phyloP scores from a whole-genome alignment of 2,888 invertebrate genomes.

The Mesochorus sp. region DNA sequence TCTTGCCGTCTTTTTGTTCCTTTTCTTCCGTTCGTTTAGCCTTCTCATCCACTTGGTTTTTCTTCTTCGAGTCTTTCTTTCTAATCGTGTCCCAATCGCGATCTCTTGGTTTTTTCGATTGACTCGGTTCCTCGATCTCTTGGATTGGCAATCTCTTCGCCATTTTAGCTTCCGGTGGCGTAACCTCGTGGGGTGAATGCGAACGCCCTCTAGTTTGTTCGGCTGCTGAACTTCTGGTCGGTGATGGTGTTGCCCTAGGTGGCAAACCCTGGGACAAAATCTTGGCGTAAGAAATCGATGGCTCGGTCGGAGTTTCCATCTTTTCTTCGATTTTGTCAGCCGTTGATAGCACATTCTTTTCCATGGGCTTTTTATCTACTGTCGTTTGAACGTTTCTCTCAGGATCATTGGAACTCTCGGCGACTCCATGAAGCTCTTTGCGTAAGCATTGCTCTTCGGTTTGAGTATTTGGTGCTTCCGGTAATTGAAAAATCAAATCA shows the following conservation, averaged over 20 bases:
- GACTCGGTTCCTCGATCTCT: constrained; percentile 24
- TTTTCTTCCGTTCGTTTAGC: constrained; percentile 60
- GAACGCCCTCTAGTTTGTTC: constrained; percentile 60
- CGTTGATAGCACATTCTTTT: background rate
- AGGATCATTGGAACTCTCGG: background rate
- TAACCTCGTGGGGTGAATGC: constrained; percentile 67
- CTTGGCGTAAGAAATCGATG: constrained; percentile 87
- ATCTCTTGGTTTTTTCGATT: constrained; percentile 56
- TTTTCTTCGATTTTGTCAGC: constrained; percentile 10
- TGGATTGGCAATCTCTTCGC: constrained; percentile 33
- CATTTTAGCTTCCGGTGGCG: constrained; percentile 61
- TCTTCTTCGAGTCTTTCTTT: constrained; percentile 68
- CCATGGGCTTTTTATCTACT: background rate
- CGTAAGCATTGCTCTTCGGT: background rate
- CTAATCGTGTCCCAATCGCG: constrained; percentile 71
- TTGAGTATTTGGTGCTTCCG: background rate
- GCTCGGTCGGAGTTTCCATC: constrained; percentile 63
- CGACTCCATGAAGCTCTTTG: constrained; percentile 18
- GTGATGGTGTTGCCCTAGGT: constrained; percentile 78
- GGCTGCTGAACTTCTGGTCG: constrained; percentile 1
- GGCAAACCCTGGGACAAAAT: constrained; percentile 87
- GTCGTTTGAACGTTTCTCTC: constrained; percentile 3
- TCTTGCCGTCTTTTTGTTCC: constrained; percentile 52
- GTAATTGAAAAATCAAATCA: constrained; percentile 33
- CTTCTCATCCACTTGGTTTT: constrained; percentile 54